Evolutionary conservation across 2,888 invertebrate species (phyloP).

Genomic region (Bruchidius siliquastri): DNA sequence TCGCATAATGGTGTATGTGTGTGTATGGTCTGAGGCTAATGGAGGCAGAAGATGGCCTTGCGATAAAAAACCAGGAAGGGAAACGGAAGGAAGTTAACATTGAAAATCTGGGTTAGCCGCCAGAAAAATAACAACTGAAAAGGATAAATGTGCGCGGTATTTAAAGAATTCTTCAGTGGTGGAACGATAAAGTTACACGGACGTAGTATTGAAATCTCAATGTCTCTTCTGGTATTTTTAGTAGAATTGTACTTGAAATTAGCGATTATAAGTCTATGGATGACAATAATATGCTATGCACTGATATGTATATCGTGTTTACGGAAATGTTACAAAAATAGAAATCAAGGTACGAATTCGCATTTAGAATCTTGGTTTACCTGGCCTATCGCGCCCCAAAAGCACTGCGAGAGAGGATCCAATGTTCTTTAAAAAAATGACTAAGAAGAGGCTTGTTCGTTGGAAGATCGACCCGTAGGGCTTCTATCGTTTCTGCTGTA

Average conservation of each 20-base stretch:
- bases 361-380: no score
- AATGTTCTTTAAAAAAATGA: no score
- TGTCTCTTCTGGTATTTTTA: background rate
- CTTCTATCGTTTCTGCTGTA: no score
- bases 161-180: background rate
- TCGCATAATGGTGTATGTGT: background rate
- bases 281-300: no score
- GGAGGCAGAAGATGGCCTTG: background rate
- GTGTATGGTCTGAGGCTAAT: background rate
- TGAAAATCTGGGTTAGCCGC: conserved; percentile 10
- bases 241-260: background rate
- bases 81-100: conserved; percentile 20
- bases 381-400: no score
- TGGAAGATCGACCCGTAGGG: no score
- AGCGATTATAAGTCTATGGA: background rate
- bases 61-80: background rate
- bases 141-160: background rate
- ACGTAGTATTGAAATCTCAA: background rate
- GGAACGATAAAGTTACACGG: background rate
- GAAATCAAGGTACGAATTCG: no score
- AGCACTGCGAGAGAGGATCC: no score
- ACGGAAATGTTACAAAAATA: background rate
- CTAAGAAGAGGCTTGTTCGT: no score
- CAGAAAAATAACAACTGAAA: background rate
- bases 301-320: background rate